A percentile compares a stretch with the other conserved stretches of the same genome.
These are phyloP conservation scores for Anolis sagrei DNA, from an alignment of 2,113 vertebrate genomes.

Conservation along the genomic window DNA sequence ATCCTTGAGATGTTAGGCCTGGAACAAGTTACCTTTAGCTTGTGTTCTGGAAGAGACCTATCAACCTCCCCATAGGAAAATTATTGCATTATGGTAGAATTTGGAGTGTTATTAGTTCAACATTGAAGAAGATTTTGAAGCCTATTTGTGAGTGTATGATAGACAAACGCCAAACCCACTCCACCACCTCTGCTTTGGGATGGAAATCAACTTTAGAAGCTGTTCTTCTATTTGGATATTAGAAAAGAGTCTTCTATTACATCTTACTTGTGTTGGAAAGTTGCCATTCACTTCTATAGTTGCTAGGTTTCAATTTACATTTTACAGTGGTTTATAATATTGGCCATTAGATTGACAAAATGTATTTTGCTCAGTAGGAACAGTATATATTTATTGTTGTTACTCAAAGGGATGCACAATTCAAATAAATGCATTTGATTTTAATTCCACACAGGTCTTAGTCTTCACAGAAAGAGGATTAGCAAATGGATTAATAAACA, in stretches of 20 bases:
- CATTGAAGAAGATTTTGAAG: neutral
- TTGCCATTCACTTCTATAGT: neutral
- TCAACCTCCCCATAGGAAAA: neutral
- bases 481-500: conserved; percentile 20
- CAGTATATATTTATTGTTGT: neutral
- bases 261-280: neutral
- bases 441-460: neutral
- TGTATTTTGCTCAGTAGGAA: neutral
- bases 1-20: neutral
- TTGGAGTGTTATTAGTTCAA: neutral
- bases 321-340: neutral
- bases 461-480: conserved; percentile 4
- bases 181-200: neutral
- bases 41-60: neutral
- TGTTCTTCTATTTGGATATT: neutral
- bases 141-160: neutral
- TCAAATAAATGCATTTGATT: conserved; percentile 4
- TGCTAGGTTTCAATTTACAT: neutral
- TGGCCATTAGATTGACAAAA: neutral
- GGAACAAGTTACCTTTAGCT: neutral
- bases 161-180: neutral
- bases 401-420: neutral
- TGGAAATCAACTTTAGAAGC: neutral
- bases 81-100: neutral
- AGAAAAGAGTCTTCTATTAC: neutral